These are phyloP conservation scores for Doryteuthis pealeii DNA, from an alignment of 1,140 invertebrate species.

Conservation along the genomic window DNA sequence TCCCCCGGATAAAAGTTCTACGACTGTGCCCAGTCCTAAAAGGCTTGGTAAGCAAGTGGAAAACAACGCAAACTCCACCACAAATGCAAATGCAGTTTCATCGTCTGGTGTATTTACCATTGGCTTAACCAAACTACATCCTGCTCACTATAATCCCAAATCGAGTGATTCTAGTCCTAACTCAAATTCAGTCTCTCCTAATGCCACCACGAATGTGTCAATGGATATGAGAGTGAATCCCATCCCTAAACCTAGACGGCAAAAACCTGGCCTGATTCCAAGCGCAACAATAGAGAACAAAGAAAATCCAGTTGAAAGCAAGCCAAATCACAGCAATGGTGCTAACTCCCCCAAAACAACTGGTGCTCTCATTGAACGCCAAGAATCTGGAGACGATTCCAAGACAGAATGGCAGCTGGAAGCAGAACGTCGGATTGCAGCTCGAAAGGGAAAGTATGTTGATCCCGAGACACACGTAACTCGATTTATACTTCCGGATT, in stretches of 20 bases:
- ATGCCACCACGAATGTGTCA: too few species aligned
- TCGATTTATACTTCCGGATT: too few species aligned
- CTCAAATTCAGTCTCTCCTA: not conserved
- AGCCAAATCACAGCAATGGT: not conserved
- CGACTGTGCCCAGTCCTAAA: too few species aligned
- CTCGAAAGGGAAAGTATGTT: slow-evolving; percentile 28
- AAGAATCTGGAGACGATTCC: not conserved
- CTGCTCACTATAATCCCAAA: too few species aligned
- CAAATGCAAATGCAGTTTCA: too few species aligned
- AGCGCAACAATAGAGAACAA: slow-evolving; percentile 8
- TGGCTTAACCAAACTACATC: too few species aligned
- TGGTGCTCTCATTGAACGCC: not conserved
- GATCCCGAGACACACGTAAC: slow-evolving; percentile 23
- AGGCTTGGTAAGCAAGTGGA: too few species aligned
- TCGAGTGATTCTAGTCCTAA: too few species aligned
- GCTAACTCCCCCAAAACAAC: not conserved
- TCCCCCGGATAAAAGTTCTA: too few species aligned
- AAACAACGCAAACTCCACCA: too few species aligned
- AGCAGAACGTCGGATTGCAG: slow-evolving; percentile 37
- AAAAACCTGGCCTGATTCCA: not conserved
- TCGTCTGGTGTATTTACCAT: too few species aligned
- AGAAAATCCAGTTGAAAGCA: not conserved
- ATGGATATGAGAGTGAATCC: not conserved
- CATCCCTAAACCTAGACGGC: not conserved
- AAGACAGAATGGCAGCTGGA: slow-evolving; percentile 44